Base-by-base conservation (phyloP, 2,888 invertebrate species). In the Nineta flava region DNA sequence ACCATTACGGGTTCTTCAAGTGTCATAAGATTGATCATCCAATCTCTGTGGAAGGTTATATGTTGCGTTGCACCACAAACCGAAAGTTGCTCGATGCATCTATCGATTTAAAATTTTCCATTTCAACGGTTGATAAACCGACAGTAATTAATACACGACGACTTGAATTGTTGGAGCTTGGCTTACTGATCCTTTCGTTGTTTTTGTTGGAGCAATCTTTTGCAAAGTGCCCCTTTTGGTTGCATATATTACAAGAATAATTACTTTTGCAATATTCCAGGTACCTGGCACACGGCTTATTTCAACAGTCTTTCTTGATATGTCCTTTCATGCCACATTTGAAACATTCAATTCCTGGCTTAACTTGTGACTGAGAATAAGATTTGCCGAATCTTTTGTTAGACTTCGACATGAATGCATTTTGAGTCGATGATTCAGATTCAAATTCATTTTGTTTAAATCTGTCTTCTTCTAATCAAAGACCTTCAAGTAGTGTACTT, bases 161-260 rank as follows among this genome's bases (percentile, higher is more conserved):
- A 19, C 5, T 19, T 19, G 19, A 19, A 5, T 19, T 19, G 5
- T 19, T 19, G 19, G 2, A 19, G 5, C 19, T 19, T 19, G 19
- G 19, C 5, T 19, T 19, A 19, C 3, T 5, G 5, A 19, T 19
- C 5, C 19, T 19, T 19, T 19, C 5, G 5, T 19, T 19, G 5
- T 19, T 19, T 19, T 19, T 19, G 19, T 19, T 19, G 5, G 19
- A 19, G 49, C 55, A 57, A 4, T 58, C 56, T 51, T 57, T 58
- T 4, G 56, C 52, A 51, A 56, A 57, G 49, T 58, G 58, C 17
- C 58, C 59, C 19, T 57, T 59, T 40, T 55, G 32, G 2, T 56
- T 53, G 48, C 58, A 60, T 6, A 17, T 56, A 50, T 59, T 59
- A 47, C 59, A 60, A 5, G 48, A 40, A 51, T 59, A 59, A 9